Percentiles rank a stretch among this genome's conserved stretches.
phyloP scores from a whole-genome alignment of 2,797 vertebrate species.

The Tokudaia muenninki region DNA sequence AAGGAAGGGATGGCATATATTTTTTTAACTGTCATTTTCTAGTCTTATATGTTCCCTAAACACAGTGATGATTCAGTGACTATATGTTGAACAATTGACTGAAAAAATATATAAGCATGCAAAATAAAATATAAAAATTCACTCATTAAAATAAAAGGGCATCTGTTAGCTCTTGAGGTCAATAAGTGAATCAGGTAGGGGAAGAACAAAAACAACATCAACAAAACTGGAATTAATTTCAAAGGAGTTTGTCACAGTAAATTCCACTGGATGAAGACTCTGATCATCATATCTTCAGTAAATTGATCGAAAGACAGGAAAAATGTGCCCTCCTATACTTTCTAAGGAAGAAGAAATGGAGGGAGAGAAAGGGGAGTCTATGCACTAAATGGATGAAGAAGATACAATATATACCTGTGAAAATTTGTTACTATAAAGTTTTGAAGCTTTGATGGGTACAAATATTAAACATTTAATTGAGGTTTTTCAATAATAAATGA shows the following conservation, averaged over 20 bases:
- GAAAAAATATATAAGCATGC: background rate
- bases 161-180: background rate
- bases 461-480: slow-evolving; percentile 27
- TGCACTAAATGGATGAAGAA: background rate
- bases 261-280: background rate
- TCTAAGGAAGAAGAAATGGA: background rate
- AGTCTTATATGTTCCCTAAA: background rate
- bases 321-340: background rate
- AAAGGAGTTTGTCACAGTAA: background rate
- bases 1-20: background rate
- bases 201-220: background rate
- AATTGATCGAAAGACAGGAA: background rate
- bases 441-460: background rate
- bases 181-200: background rate
- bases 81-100: slow-evolving; percentile 14
- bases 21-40: slow-evolving; percentile 33
- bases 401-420: background rate
- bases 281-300: background rate
- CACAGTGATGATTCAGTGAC: background rate
- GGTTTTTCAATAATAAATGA: background rate
- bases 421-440: slow-evolving; percentile 37
- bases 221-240: background rate
- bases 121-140: slow-evolving; percentile 33
- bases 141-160: slow-evolving; percentile 5
- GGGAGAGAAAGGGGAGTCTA: background rate